These are phyloP conservation scores for Eupeodes latifasciatus DNA, from an alignment of 2,888 invertebrate species.

Conservation along the genomic window DNA sequence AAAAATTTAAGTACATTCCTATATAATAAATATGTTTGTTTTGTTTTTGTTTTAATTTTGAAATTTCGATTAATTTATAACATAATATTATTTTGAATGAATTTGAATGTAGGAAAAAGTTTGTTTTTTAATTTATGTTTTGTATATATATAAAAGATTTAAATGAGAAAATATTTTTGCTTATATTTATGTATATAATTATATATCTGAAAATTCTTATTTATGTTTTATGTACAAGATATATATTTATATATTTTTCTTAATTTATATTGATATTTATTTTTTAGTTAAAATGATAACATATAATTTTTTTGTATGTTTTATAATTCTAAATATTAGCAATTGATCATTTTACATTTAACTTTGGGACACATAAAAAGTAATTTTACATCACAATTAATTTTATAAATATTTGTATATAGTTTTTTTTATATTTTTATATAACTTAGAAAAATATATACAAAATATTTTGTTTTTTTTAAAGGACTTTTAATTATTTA, in stretches of 20 bases:
- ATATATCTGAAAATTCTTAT: conserved; percentile 64
- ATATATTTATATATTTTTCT: conserved; percentile 60
- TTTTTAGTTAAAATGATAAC: conserved; percentile 30
- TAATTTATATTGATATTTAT: conserved; percentile 8
- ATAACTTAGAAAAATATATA: not conserved
- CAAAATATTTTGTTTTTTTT: not conserved
- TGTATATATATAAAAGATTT: conserved; percentile 72
- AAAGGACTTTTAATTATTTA: too few species aligned
- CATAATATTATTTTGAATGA: conserved; percentile 57
- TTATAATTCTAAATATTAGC: conserved; percentile 42
- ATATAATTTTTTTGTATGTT: conserved; percentile 1
- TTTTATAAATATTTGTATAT: conserved; percentile 29
- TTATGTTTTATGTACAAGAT: conserved; percentile 67
- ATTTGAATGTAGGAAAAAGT: conserved; percentile 70
- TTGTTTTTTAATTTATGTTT: conserved; percentile 45
- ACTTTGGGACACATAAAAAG: conserved; percentile 66
- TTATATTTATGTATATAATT: conserved; percentile 18
- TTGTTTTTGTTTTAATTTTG: conserved; percentile 30
- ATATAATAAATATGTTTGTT: conserved; percentile 13
- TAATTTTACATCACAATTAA: conserved; percentile 66
- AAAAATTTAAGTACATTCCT: conserved; percentile 45
- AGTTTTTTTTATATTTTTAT: conserved; percentile 4
- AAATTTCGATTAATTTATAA: conserved; percentile 59
- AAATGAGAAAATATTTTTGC: conserved; percentile 70
- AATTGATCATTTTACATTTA: conserved; percentile 71